Base-by-base conservation (phyloP, 1,140 invertebrate genomes). In the Euura saliciscinereae region DNA sequence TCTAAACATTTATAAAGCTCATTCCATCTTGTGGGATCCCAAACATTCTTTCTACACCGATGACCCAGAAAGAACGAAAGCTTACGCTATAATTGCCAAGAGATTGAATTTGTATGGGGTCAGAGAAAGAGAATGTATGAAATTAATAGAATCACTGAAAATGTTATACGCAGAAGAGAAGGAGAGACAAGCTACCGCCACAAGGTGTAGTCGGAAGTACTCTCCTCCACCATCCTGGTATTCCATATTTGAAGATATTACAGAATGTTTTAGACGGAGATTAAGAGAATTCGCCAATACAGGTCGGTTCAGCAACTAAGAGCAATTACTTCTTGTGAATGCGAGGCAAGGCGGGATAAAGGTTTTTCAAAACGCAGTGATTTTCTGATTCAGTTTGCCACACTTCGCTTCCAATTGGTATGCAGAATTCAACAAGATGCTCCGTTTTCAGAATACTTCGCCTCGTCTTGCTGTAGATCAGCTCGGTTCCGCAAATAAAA, bases 121-220 rank as follows among this genome's bases (percentile, higher is more conserved):
- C 3, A 59, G 6, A 11, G 51, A 59, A 59, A 59, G 51, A 59
- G 51, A 59, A 59, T 59, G 51, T 59, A 59, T 59, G 8, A 59
- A 6, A 59, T 59, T 59, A 59, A 59, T 59, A n/a, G 51, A 59
- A 59, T 59, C 51, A 11, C 51, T 59, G 51, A 59, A 59, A 59
- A n/a, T 6, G 2, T 11, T 59, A n/a, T 59, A 59, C 5, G 51
- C 51, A 6, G 51, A 59, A 6, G 51, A 59, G 51, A 59, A 11
- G 51, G 13, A n/a, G 6, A 59, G 13, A 59, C 51, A 59, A n/a
- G 13, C 13, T 3, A 59, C 13, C 51, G 51, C 10, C 3, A 59
- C 3, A 59, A 59, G 51, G 13, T 59, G 51, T n/a, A 59, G 51
- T 59, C 4, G 51, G 13, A 59, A 59, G 6, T 59, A 59, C 13